Conservation (phyloP, 1,140 invertebrate genomes). For the Dysdera silvatica region DNA sequence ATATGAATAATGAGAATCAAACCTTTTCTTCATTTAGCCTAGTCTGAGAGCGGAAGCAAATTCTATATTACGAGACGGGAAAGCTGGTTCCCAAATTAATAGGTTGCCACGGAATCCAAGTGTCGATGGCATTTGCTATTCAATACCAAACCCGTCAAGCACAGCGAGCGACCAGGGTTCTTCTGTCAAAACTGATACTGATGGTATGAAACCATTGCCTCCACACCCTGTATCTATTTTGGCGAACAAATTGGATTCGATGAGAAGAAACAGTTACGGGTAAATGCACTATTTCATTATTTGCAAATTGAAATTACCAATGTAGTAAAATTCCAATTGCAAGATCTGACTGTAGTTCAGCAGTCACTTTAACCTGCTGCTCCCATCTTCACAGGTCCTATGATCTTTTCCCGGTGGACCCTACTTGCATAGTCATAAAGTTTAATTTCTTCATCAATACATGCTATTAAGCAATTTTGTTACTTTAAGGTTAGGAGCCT, state of each 20-base stretch:
- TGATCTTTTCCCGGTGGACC: no score
- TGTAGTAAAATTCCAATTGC: no score
- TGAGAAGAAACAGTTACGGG: slow-evolving; percentile 56
- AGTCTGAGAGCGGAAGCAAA: neutral
- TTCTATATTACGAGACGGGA: slow-evolving; percentile 4
- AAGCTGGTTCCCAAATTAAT: neutral
- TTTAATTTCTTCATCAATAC: no score
- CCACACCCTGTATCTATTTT: slow-evolving; percentile 39
- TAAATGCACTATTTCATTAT: no score
- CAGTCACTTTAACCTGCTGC: no score
- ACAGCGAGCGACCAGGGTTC: neutral
- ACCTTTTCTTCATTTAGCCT: slow-evolving; percentile 10
- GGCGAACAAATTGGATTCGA: slow-evolving; percentile 54
- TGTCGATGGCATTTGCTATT: neutral
- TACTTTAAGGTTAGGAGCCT: no score
- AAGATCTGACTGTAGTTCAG: no score
- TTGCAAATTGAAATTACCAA: no score
- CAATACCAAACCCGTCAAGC: neutral
- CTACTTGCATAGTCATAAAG: no score
- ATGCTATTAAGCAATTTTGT: no score
- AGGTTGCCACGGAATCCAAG: slow-evolving; percentile 4
- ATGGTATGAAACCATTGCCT: slow-evolving; percentile 33
- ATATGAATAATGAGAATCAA: no score
- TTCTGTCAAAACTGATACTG: slow-evolving; percentile 17
- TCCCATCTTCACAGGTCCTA: no score